Percentiles rank a stretch among this genome's conserved stretches.
These are phyloP conservation scores for Ophion ventricosus DNA, from an alignment of 2,888 invertebrate genomes.

Conservation along the genomic window DNA sequence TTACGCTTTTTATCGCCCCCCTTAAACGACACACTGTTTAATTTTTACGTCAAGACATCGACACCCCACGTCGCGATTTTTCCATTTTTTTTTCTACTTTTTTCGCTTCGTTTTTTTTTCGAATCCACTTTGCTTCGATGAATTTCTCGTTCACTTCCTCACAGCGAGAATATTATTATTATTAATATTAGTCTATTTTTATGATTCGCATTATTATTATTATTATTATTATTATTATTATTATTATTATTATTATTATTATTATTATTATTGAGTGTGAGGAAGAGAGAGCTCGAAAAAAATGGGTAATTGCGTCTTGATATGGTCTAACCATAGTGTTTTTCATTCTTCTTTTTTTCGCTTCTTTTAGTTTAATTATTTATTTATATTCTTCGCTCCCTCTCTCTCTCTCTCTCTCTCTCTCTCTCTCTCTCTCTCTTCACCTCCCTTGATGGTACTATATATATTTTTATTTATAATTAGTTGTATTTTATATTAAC, in stretches of 20 bases:
- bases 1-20: constrained; percentile 13
- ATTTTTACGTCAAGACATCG: constrained; percentile 68
- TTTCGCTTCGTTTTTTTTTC: constrained; percentile 18
- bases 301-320: constrained; percentile 71
- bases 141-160: neutral
- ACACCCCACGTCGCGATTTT: constrained; percentile 55
- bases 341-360: constrained; percentile 32
- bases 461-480: neutral
- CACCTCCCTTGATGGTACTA: constrained; percentile 68
- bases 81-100: constrained; percentile 22
- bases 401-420: constrained; percentile 52
- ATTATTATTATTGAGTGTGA: constrained; percentile 16
- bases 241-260: no score
- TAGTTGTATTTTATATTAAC: constrained; percentile 68
- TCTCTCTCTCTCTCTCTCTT: constrained; percentile 52
- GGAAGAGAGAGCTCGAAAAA: constrained; percentile 32
- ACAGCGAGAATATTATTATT: neutral
- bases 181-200: no score
- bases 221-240: neutral
- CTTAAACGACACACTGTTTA: constrained; percentile 63
- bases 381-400: constrained; percentile 36
- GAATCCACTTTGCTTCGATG: constrained; percentile 1
- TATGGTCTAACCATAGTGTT: constrained; percentile 80
- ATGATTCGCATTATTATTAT: neutral
- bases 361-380: constrained; percentile 43